Conservation (phyloP, 2,888 invertebrate genomes). For the Mesorhabditis sp. region DNA sequence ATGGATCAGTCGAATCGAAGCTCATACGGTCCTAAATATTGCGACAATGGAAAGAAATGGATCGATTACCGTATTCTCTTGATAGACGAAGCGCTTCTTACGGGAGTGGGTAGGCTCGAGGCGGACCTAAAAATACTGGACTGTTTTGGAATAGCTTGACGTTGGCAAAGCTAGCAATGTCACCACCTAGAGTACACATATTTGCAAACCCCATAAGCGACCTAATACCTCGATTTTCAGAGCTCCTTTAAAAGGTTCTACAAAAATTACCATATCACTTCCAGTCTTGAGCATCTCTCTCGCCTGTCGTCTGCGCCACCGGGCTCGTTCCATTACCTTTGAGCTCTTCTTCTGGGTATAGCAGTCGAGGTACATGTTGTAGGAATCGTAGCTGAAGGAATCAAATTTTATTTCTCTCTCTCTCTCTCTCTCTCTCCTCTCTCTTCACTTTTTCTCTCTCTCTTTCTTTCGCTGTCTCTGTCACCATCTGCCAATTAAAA, state of each 20-base stretch:
- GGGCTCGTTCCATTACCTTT: not conserved
- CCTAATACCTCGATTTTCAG: not conserved
- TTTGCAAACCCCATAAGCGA: not conserved
- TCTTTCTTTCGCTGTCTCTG: too few species aligned
- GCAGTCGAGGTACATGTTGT: slow-evolving; percentile 39
- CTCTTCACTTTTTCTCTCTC: too few species aligned
- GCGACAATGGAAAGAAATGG: not conserved
- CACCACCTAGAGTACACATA: too few species aligned
- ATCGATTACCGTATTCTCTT: not conserved
- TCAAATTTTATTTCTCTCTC: not conserved
- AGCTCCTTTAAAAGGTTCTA: not conserved
- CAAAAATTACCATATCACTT: not conserved
- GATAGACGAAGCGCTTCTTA: slow-evolving; percentile 1
- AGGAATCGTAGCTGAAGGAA: slow-evolving; percentile 25
- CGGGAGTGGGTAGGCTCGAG: not conserved
- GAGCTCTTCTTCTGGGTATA: slow-evolving; percentile 17
- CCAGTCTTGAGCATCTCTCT: not conserved
- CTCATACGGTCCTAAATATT: slow-evolving; percentile 23
- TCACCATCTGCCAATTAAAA: too few species aligned
- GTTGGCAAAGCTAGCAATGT: too few species aligned
- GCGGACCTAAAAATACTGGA: not conserved
- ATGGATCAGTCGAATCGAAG: slow-evolving; percentile 42
- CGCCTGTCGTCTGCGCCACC: not conserved
- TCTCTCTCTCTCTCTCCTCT: too few species aligned
- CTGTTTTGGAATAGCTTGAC: too few species aligned